Conservation (phyloP, 2,888 invertebrate genomes). For the Scotopteryx bipunctaria region DNA sequence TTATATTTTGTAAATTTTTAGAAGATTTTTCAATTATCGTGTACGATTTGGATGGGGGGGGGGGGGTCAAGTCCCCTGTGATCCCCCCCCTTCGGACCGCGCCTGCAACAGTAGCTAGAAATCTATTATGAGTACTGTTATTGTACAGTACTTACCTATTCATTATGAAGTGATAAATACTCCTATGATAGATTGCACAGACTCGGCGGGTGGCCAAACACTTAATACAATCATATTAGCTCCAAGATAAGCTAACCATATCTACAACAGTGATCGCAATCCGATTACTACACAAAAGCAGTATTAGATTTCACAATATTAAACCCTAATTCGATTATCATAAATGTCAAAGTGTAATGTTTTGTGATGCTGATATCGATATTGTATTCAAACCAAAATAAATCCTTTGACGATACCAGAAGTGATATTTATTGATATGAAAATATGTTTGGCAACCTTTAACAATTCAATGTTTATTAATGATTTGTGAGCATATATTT, state of each 20-base stretch:
- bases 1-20: too few species aligned
- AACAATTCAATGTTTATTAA: too few species aligned
- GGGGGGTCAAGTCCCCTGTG: too few species aligned
- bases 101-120: too few species aligned
- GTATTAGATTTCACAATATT: constrained; percentile 52
- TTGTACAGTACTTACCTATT: too few species aligned
- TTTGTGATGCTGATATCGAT: constrained; percentile 22
- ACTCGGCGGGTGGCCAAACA: constrained; percentile 36
- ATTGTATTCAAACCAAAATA: constrained; percentile 7
- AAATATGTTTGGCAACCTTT: too few species aligned
- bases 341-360: constrained; percentile 59
- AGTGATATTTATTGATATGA: not conserved
- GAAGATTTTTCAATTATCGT: too few species aligned
- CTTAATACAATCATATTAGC: constrained; percentile 50
- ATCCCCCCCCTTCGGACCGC: too few species aligned
- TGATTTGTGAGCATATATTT: too few species aligned
- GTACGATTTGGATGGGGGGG: too few species aligned
- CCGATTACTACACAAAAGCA: constrained; percentile 58
- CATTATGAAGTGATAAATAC: constrained; percentile 1
- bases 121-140: too few species aligned
- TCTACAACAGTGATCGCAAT: constrained; percentile 49
- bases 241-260: constrained; percentile 48
- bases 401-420: constrained; percentile 5
- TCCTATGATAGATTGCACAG: constrained; percentile 25
- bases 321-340: constrained; percentile 61